Evolutionary conservation across 2,113 vertebrate species (phyloP), one percentile per base, ranked within the genome.

Genomic region (Trogon surrucura): DNA sequence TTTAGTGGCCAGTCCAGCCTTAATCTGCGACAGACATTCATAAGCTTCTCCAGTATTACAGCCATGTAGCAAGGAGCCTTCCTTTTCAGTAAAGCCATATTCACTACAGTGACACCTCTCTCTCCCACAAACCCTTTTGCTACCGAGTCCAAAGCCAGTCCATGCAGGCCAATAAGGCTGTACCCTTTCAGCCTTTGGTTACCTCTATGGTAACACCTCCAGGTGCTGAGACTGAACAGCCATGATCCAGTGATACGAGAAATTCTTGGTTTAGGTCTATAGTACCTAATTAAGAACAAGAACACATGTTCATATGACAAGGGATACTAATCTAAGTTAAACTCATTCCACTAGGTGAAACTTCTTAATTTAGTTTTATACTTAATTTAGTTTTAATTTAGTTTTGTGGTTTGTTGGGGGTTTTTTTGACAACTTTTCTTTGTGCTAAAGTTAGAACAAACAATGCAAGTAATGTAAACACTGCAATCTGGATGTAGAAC

Each of bases 151-250:
- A 32, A 65, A 60, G 41, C 16, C 36, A 53, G n/a, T 3, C n/a
- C 2, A 1, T 13, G 65, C 13, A 41, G 45, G 20, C 36, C 45
- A 58, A 17, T 0, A 1, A 69, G 32, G 15, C 66, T 47, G 20
- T 8, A 44, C 14, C 5, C 20, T 10, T 29, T 47, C 45, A 71
- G 23, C 34, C 65, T 64, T 53, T 27, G 60, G 30, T 11, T 15
- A 45, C 16, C 41, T 19, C n/a, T 32, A 36, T n/a, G 36, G n/a
- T 17, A 41, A 13, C 13, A 65, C 10, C 41, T 71, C 15, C 16
- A 47, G 38, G 53, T n/a, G 29, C 16, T 65, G 20, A 6, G 30
- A 61, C 48, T 23, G 15, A 87, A 75, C 1, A 3, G 41, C 13
- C 48, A 25, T 6, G 14, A 65, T 15, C 47, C 66, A 47, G 29